phyloP scores from a whole-genome alignment of 2,113 vertebrate species.

The Phyllostomus hastatus region DNA sequence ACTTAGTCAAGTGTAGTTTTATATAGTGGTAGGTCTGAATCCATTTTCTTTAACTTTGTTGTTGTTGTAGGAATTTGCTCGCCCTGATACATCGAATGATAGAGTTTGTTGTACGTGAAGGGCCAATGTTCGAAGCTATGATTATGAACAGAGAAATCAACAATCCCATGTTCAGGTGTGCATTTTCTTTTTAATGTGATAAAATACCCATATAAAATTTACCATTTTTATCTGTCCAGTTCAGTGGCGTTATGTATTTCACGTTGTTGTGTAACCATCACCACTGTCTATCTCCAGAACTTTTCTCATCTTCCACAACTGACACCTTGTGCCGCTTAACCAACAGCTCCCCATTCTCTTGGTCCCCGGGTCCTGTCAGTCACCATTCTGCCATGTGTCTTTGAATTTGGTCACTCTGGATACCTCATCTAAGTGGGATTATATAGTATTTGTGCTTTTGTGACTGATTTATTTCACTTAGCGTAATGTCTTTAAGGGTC shows the following conservation, averaged over 20 bases:
- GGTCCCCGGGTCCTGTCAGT: background rate
- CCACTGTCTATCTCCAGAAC: background rate
- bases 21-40: slow-evolving; percentile 93
- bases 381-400: background rate
- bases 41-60: slow-evolving; percentile 99
- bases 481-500: background rate
- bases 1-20: slow-evolving; percentile 84
- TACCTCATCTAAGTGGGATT: background rate
- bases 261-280: background rate
- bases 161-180: slow-evolving; percentile 98
- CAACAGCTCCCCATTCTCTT: background rate
- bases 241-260: background rate
- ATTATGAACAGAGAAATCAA: slow-evolving; percentile 99
- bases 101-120: slow-evolving; percentile 99
- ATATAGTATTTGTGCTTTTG: background rate
- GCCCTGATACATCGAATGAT: slow-evolving; percentile 99
- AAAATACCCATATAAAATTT: background rate
- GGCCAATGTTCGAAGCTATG: slow-evolving; percentile 99
- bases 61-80: slow-evolving; percentile 99
- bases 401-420: background rate
- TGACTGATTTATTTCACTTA: background rate
- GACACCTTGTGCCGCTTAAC: background rate
- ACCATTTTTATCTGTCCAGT: background rate
- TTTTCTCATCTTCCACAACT: background rate
- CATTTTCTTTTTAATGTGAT: background rate